A percentile compares a stretch with the other conserved stretches of the same genome.
These are phyloP conservation scores for Mormyrus hasselquistii DNA, from an alignment of 2,797 vertebrate genomes.

Conservation along the genomic window DNA sequence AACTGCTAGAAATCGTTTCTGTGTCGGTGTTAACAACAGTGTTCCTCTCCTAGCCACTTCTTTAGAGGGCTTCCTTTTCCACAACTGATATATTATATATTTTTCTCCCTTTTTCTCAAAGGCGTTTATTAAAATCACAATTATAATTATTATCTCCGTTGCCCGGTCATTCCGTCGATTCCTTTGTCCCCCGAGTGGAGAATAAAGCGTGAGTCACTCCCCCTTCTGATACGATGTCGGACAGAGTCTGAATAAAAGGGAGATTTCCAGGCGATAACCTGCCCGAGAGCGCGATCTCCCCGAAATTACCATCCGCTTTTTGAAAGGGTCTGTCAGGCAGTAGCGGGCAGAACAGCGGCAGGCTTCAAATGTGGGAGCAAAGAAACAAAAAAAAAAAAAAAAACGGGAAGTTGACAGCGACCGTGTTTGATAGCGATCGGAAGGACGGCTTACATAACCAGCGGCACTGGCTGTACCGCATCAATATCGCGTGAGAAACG, in stretches of 20 bases:
- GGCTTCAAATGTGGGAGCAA: neutral
- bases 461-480: neutral
- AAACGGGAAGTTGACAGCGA: neutral
- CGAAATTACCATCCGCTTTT: neutral
- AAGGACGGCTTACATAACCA: neutral
- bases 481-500: constrained; percentile 36
- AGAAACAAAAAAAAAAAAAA: neutral
- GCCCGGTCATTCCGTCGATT: too few relatives aligned
- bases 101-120: neutral
- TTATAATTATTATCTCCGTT: neutral
- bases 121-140: neutral
- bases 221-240: too few relatives aligned
- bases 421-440: neutral
- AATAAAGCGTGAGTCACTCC: neutral
- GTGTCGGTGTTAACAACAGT: neutral
- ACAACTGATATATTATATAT: neutral
- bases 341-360: neutral
- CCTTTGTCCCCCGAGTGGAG: neutral
- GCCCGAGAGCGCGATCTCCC: neutral
- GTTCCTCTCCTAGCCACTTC: neutral
- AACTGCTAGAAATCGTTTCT: neutral
- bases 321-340: neutral
- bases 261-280: neutral
- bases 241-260: neutral
- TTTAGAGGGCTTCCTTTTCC: too few relatives aligned